Evolutionary conservation across 2,797 vertebrate genomes (phyloP), one percentile per base, ranked within the genome.

Genomic region (Ibycter americanus): DNA sequence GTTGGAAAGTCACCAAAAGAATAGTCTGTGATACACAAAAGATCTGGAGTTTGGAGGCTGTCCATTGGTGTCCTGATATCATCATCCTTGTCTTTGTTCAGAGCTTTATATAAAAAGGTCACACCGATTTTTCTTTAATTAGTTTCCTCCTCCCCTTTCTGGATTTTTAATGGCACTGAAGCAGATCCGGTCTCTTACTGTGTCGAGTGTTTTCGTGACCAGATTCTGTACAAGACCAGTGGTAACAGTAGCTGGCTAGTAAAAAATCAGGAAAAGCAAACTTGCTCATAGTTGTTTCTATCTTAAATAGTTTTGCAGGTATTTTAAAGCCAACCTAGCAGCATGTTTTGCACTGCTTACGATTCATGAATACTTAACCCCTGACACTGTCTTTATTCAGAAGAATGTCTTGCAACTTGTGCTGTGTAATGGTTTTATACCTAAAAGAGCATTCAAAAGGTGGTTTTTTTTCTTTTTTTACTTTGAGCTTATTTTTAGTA

Each of bases 61-160:
- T 72, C 87, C 89, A 42, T 17, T 16, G 63, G 38, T 89, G 71
- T 67, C 56, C 82, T 61, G 65, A 31, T 52, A 31, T 8, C 84
- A 76, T 91, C 83, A 68, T 40, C 44, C 6, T 46, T 78, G 31
- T 32, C 89, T 96, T 91, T 95, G 63, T 87, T 93, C 80, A 77
- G 86, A 71, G 73, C 74, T 89, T 93, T 80, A 63, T 83, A 80
- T 78, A 46, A 79, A 86, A 89, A 89, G 63, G 81, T 89, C 81
- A 59, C 88, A 31, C 18, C 52, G 47, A 31, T 87, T 92, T 67
- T 71, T 77, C 46, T 59, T 95, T 54, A 51, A 70, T 84, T 80
- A 18, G 17, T 76, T 92, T 82, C 61, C 49, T 83, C 86, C 71
- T 90, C 68, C 63, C 55, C 23, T 67, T 67, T 56, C 51, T 56